phyloP scores from a whole-genome alignment of 2,888 invertebrate species.

The Deroplatys truncata region DNA sequence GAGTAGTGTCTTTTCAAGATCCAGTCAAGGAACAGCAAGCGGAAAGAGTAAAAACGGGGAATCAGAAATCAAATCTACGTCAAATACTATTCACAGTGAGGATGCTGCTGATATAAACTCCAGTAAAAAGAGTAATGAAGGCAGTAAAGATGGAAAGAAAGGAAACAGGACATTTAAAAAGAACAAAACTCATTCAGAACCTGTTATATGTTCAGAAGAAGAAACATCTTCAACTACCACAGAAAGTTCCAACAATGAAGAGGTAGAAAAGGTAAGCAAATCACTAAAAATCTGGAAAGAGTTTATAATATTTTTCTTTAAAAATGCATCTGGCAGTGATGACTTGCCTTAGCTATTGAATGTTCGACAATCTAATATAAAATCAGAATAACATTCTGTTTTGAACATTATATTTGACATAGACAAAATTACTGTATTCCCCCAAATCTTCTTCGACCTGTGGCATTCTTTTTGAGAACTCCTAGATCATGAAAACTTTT shows the following conservation, averaged over 20 bases:
- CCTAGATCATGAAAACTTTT: too few species aligned
- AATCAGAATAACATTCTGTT: too few species aligned
- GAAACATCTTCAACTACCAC: conserved; percentile 69
- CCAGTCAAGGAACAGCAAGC: background rate
- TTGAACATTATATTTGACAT: too few species aligned
- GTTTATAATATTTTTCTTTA: too few species aligned
- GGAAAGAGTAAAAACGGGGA: conserved; percentile 10
- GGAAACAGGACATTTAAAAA: conserved; percentile 37
- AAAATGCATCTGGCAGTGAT: too few species aligned
- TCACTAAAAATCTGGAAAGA: background rate
- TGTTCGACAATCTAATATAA: too few species aligned
- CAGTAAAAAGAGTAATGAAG: conserved; percentile 28
- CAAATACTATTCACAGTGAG: background rate
- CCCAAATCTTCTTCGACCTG: too few species aligned
- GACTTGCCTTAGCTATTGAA: too few species aligned
- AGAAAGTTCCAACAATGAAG: conserved; percentile 62
- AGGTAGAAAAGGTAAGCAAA: conserved; percentile 44
- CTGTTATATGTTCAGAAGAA: conserved; percentile 50
- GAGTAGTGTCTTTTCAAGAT: conserved; percentile 16
- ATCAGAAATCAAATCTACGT: conserved; percentile 2
- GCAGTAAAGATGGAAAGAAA: conserved; percentile 32
- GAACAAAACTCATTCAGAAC: conserved; percentile 21
- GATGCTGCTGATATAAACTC: background rate
- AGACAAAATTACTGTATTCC: too few species aligned
- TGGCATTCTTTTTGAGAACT: too few species aligned